phyloP scores from a whole-genome alignment of 2,797 vertebrate species.

The Zenarchopterus dispar region DNA sequence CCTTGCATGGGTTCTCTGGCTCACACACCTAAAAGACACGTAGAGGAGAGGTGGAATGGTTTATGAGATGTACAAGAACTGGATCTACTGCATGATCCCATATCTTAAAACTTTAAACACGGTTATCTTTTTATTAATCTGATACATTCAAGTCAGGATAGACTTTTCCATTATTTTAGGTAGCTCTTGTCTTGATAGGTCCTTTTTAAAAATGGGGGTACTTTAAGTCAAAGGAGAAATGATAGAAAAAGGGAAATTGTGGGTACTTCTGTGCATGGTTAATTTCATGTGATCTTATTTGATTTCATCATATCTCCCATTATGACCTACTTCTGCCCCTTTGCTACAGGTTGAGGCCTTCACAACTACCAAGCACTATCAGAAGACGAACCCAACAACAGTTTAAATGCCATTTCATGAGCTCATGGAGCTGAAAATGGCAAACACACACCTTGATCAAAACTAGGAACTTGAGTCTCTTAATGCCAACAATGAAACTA shows the following conservation, averaged over 20 bases:
- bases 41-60: neutral
- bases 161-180: neutral
- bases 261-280: constrained; percentile 21
- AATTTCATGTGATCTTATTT: constrained; percentile 48
- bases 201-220: constrained; percentile 8
- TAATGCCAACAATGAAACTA: constrained; percentile 69
- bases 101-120: no score
- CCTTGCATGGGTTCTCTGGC: constrained; percentile 95
- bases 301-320: constrained; percentile 32
- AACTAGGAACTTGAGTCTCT: constrained; percentile 55
- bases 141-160: no score
- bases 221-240: constrained; percentile 12
- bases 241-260: constrained; percentile 15
- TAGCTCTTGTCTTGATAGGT: neutral
- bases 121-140: no score
- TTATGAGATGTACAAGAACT: neutral
- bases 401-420: constrained; percentile 67
- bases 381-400: constrained; percentile 44
- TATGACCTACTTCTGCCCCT: constrained; percentile 32
- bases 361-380: constrained; percentile 68
- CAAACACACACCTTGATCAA: constrained; percentile 58
- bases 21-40: constrained; percentile 88
- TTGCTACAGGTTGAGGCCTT: constrained; percentile 43
- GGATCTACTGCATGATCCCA: neutral
- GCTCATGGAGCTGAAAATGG: constrained; percentile 61